Percentiles rank a stretch among this genome's conserved stretches.
These are phyloP conservation scores for Saccopteryx bilineata DNA, from an alignment of 2,113 vertebrate species.

Conservation along the genomic window DNA sequence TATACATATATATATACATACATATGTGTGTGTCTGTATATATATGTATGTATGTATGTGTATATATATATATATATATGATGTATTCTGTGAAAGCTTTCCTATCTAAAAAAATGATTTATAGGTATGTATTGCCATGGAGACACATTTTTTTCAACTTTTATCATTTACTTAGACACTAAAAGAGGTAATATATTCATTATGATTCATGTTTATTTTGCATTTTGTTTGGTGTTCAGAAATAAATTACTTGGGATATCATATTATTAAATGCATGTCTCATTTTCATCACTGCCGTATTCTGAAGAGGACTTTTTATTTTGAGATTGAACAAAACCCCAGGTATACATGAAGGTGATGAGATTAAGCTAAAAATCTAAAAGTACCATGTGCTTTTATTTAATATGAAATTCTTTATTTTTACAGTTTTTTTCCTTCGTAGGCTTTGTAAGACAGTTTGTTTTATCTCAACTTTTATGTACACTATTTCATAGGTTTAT, in stretches of 20 bases:
- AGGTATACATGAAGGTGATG: background rate
- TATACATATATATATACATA: background rate
- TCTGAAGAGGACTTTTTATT: conserved; percentile 47
- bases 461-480: conserved; percentile 55
- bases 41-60: too few species aligned
- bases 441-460: background rate
- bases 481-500: background rate
- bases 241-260: conserved; percentile 68
- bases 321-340: conserved; percentile 16
- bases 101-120: conserved; percentile 66
- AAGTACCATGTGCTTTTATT: conserved; percentile 36
- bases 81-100: conserved; percentile 56
- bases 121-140: conserved; percentile 14
- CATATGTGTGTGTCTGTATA: too few species aligned
- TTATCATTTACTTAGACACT: conserved; percentile 63
- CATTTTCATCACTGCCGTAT: conserved; percentile 25
- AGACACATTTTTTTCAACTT: conserved; percentile 62
- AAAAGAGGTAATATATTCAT: conserved; percentile 69
- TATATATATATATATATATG: background rate
- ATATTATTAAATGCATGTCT: conserved; percentile 65
- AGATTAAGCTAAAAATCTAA: conserved; percentile 57
- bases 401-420: conserved; percentile 31
- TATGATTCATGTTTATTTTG: conserved; percentile 65
- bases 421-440: conserved; percentile 23
- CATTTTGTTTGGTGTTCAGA: conserved; percentile 69